Evolutionary conservation across 2,113 vertebrate genomes (phyloP), one percentile per base, ranked within the genome.

Genomic region (Odocoileus hemionus): DNA sequence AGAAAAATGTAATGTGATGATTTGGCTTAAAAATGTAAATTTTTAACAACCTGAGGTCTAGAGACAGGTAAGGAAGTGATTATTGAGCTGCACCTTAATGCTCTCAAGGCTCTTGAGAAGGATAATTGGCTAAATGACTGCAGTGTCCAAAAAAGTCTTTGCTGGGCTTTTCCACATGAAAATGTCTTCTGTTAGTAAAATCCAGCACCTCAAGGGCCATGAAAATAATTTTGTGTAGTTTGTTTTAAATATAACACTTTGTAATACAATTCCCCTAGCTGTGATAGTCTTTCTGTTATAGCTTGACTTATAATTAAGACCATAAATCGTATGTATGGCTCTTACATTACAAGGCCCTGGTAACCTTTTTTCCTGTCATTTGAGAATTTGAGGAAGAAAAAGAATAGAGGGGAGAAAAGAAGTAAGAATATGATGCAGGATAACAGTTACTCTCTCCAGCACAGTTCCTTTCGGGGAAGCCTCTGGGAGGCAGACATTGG

Each of bases 251-350:
- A 45, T 36, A 93, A 67, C 12, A 30, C 39, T 60, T 30, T 79
- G 16, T 90, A 87, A 87, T 91, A 60, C 79, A 89, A 2, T 57
- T 91, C n/a, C 50, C 74, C 36, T 78, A 36, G 82, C 74, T 61
- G 6, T 93, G 74, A 30, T 86, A 58, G 79, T 92, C 89, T 96
- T 60, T 52, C 52, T 67, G 21, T 83, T 79, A 70, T 11, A 90
- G 50, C 61, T 84, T 78, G 54, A 93, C 60, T 92, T 94, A 43
- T 52, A 87, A 57, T 94, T 86, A 94, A 96, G 96, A 36, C 54
- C 79, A 28, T 89, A 86, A 79, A 82, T 95, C 33, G 3, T 47
- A 45, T 1, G 79, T 52, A 36, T 1, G 79, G 55, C 80, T 61
- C 60, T 95, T 83, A 15, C 36, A 54, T 26, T n/a, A 5, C 50